Evolutionary conservation across 2,888 invertebrate species (phyloP).

Genomic region (Empis livida): DNA sequence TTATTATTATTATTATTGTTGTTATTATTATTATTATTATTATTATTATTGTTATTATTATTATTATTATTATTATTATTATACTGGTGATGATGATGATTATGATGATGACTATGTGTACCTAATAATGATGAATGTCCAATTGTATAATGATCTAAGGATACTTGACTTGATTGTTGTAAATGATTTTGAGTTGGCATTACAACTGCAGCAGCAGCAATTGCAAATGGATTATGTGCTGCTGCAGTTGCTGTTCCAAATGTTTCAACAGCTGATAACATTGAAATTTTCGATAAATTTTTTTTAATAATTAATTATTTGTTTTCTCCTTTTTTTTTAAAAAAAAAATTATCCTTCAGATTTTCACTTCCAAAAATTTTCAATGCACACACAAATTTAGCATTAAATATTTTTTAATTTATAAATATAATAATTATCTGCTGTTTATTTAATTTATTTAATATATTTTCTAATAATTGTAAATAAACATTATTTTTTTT

Average conservation of each 20-base stretch:
- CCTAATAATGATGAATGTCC: constrained; percentile 3
- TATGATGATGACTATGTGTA: not conserved
- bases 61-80: no score
- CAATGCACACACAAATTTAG: no score
- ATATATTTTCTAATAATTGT: no score
- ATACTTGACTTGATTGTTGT: constrained; percentile 4
- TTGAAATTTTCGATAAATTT: constrained; percentile 8
- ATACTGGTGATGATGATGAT: not conserved
- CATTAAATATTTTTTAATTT: no score
- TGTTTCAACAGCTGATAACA: constrained; percentile 24
- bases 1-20: no score
- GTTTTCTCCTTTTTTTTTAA: no score
- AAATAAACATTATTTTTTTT: no score
- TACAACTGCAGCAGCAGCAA: constrained; percentile 19
- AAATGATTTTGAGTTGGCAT: constrained; percentile 13
- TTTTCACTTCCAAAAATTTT: no score
- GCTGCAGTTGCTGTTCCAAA: constrained; percentile 20
- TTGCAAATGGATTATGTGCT: constrained; percentile 19
- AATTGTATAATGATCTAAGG: constrained; percentile 5
- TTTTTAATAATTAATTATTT: no score
- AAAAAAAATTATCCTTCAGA: no score
- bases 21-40: not conserved
- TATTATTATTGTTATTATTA: not conserved
- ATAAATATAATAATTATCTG: no score
- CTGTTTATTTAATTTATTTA: no score